Conservation (phyloP, 2,888 invertebrate genomes). For the Pinctada fucata region DNA sequence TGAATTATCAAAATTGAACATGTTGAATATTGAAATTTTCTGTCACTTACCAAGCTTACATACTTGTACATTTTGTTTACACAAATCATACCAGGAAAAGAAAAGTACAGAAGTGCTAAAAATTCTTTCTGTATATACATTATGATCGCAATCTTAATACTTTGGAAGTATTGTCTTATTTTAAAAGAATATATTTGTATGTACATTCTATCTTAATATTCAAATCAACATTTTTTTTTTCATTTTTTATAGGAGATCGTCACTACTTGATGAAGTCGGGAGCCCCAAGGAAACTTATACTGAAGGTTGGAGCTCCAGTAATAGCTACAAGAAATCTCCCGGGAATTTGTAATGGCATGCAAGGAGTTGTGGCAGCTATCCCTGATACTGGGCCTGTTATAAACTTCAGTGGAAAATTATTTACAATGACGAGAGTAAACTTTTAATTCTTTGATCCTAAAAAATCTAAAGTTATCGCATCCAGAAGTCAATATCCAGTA, state of each 20-base stretch:
- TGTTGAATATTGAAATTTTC: no score
- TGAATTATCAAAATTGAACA: no score
- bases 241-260: background rate
- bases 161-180: no score
- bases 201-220: no score
- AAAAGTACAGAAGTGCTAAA: no score
- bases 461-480: background rate
- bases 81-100: no score
- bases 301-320: slow-evolving; percentile 12
- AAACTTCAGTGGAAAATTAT: slow-evolving; percentile 10
- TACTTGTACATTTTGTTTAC: no score
- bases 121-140: no score
- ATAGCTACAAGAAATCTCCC: slow-evolving; percentile 4
- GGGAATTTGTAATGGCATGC: slow-evolving; percentile 13
- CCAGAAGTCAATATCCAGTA: slow-evolving; percentile 3
- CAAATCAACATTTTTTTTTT: no score
- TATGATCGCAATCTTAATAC: no score
- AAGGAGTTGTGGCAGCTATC: background rate
- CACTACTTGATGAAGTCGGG: background rate
- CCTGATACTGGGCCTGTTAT: background rate
- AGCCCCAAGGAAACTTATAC: background rate
- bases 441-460: slow-evolving; percentile 16
- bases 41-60: no score
- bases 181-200: no score
- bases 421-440: background rate